These are phyloP conservation scores for Zoanthus sociatus DNA, from an alignment of 92 coral and sea anemone genomes.

Conservation along the genomic window DNA sequence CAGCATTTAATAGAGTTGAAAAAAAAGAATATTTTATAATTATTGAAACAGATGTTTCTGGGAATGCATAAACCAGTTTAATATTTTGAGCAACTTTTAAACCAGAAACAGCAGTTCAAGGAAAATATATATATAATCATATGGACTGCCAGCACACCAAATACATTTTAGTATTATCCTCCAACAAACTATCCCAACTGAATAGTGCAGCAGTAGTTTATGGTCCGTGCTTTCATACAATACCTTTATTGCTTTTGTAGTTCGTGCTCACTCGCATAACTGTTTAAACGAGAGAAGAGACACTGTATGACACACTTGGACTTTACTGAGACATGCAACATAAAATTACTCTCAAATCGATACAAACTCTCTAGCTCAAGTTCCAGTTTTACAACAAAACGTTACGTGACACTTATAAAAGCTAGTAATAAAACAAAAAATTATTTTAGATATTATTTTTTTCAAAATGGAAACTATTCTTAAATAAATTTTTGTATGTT, in stretches of 20 bases:
- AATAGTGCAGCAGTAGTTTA: constrained; percentile 42
- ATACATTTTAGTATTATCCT: not conserved
- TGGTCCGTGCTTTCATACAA: constrained; percentile 73
- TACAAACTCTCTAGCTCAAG: not conserved
- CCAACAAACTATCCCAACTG: constrained; percentile 10
- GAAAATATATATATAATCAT: not conserved
- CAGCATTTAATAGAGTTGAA: not conserved
- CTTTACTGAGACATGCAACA: constrained; percentile 46
- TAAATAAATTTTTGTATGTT: not conserved
- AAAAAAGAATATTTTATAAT: not conserved
- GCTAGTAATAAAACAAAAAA: not conserved
- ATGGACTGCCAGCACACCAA: constrained; percentile 10
- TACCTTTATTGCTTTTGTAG: constrained; percentile 94
- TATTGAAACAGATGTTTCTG: not conserved
- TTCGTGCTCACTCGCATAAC: constrained; percentile 95
- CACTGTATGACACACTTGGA: constrained; percentile 86
- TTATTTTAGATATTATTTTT: not conserved
- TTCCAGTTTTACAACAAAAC: not conserved
- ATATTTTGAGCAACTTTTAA: not conserved
- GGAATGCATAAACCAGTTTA: not conserved
- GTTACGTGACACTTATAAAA: not conserved
- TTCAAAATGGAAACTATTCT: not conserved
- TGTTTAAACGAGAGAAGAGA: constrained; percentile 96
- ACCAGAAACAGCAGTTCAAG: constrained; percentile 6
- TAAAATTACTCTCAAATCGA: constrained; percentile 34